These are phyloP conservation scores for Stegodyphus mimosarum DNA, from an alignment of 1,140 invertebrate species.

Conservation along the genomic window DNA sequence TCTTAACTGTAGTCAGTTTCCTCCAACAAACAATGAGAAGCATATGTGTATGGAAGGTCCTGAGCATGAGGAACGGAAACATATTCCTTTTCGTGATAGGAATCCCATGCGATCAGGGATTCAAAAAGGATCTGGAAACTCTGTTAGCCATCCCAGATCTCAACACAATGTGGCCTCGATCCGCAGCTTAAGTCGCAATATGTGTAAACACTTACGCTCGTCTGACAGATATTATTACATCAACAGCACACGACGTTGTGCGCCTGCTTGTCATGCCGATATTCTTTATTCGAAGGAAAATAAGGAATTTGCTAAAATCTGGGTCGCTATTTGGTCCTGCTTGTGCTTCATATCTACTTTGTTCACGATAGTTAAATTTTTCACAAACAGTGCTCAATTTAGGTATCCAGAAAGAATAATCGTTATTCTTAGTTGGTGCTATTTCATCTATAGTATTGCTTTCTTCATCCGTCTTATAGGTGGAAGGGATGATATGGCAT, in stretches of 20 bases:
- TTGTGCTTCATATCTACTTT: constrained; percentile 72
- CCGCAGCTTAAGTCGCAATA: background rate
- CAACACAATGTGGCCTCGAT: background rate
- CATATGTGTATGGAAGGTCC: constrained; percentile 92
- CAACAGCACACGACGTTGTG: constrained; percentile 63
- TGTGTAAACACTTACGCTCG: constrained; percentile 18
- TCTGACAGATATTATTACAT: constrained; percentile 15
- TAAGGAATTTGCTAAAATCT: constrained; percentile 70
- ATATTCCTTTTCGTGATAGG: constrained; percentile 16
- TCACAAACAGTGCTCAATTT: constrained; percentile 68
- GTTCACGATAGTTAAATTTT: constrained; percentile 72
- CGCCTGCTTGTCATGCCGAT: constrained; percentile 66
- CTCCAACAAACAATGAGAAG: constrained; percentile 82
- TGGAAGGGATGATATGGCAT: constrained; percentile 66
- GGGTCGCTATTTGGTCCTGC: constrained; percentile 71
- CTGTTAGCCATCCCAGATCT: background rate
- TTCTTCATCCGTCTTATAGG: constrained; percentile 69
- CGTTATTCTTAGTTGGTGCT: constrained; percentile 72
- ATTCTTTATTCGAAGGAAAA: constrained; percentile 68
- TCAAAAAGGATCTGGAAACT: background rate
- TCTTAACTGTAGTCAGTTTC: constrained; percentile 91
- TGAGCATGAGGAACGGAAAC: constrained; percentile 39
- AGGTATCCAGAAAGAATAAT: constrained; percentile 73
- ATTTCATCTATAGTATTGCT: constrained; percentile 70
- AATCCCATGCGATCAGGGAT: background rate